A percentile compares a stretch with the other conserved stretches of the same genome.
Evolutionary conservation across 1,140 invertebrate genomes (phyloP).

Genomic region (Nasonia longicornis): DNA sequence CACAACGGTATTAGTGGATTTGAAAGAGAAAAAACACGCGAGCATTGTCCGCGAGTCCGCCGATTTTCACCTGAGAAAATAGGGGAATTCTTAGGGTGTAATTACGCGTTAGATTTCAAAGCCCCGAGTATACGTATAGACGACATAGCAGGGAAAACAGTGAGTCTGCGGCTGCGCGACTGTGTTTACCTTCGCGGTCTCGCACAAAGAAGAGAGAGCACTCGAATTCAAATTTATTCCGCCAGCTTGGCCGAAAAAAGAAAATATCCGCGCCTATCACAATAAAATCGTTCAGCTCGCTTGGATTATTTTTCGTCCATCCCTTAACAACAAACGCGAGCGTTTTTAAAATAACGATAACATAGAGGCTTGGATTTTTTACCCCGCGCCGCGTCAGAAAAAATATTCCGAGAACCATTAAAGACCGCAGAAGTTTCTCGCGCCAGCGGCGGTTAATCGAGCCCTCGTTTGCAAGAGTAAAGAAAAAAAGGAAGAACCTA

Average conservation of each 20-base stretch:
- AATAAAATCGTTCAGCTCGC: conserved; percentile 6
- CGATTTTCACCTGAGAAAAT: conserved; percentile 42
- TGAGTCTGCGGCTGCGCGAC: not conserved
- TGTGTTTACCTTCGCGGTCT: not conserved
- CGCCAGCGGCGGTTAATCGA: conserved; percentile 6
- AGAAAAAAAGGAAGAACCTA: conserved; percentile 9
- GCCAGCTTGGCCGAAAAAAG: not conserved
- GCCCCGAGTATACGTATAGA: not conserved
- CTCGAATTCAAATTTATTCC: conserved; percentile 37
- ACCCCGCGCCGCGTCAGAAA: not conserved
- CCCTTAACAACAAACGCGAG: not conserved
- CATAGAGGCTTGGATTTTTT: not conserved
- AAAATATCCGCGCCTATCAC: conserved; percentile 28
- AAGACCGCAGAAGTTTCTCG: not conserved
- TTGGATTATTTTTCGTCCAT: conserved; percentile 6
- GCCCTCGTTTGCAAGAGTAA: conserved; percentile 8
- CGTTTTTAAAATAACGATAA: not conserved
- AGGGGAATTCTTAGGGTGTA: conserved; percentile 30
- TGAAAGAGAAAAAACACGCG: conserved; percentile 23
- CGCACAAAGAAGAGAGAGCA: not conserved
- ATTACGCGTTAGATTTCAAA: conserved; percentile 39
- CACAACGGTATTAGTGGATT: conserved; percentile 39
- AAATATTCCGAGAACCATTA: not conserved
- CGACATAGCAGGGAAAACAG: not conserved
- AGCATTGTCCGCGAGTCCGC: not conserved